phyloP scores from a whole-genome alignment of 1,140 invertebrate species.

The Dendroctonus ponderosae region DNA sequence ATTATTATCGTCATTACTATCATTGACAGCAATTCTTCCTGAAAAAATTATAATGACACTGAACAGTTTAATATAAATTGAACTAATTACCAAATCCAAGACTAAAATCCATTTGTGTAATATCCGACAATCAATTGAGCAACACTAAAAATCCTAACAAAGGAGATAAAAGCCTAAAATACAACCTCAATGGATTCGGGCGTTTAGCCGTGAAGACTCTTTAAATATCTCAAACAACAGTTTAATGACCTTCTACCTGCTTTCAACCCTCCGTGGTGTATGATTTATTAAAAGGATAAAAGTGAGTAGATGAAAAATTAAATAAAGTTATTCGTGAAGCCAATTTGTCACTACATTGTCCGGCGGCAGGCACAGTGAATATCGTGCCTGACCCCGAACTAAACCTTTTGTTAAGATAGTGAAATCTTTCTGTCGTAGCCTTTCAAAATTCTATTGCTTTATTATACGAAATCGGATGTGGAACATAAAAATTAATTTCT shows the following conservation, averaged over 20 bases:
- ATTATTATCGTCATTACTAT: too few relatives aligned
- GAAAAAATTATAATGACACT: too few relatives aligned
- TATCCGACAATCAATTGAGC: neutral
- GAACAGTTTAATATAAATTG: neutral
- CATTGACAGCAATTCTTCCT: too few relatives aligned
- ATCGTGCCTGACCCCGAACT: neutral
- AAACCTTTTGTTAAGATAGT: neutral
- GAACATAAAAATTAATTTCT: too few relatives aligned
- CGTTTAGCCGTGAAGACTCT: too few relatives aligned
- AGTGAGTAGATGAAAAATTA: constrained; percentile 9
- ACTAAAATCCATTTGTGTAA: neutral
- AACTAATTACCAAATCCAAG: neutral
- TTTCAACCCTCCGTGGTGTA: neutral
- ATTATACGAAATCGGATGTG: too few relatives aligned
- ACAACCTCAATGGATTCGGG: too few relatives aligned
- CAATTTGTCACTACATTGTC: constrained; percentile 17
- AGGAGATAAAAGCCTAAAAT: too few relatives aligned
- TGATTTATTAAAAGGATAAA: constrained; percentile 9
- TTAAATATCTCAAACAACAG: neutral
- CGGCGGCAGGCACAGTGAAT: constrained; percentile 3
- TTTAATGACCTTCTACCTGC: constrained; percentile 12
- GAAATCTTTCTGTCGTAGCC: constrained; percentile 5
- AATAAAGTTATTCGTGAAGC: constrained; percentile 19
- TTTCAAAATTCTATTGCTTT: neutral
- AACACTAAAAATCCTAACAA: too few relatives aligned